Percentiles rank a stretch among this genome's conserved stretches.
These are phyloP conservation scores for Lordiphosa stackelbergi DNA, from an alignment of 1,140 invertebrate species.

Conservation along the genomic window DNA sequence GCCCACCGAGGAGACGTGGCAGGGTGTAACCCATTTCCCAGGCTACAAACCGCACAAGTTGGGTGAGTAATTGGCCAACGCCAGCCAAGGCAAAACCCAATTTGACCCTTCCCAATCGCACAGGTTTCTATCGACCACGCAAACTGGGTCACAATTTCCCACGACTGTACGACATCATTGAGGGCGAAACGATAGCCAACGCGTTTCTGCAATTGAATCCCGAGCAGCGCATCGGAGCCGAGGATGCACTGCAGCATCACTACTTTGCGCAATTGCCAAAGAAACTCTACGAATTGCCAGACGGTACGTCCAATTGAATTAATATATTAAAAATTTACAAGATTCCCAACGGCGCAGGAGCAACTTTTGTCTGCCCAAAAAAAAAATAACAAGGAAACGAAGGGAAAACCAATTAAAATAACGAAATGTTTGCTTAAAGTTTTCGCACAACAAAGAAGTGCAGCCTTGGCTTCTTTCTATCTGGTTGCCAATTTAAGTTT, in stretches of 20 bases:
- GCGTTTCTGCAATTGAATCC: conserved; percentile 93
- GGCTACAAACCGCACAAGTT: conserved; percentile 91
- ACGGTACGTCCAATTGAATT: conserved; percentile 80
- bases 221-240: conserved; percentile 89
- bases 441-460: conserved; percentile 14
- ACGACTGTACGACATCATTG: conserved; percentile 89
- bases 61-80: conserved; percentile 75
- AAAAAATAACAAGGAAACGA: too few relatives aligned
- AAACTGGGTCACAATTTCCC: conserved; percentile 92
- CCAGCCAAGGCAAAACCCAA: background rate
- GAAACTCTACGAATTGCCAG: conserved; percentile 92
- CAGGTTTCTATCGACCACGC: conserved; percentile 84
- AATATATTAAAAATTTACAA: conserved; percentile 58
- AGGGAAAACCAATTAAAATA: conserved; percentile 60
- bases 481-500: conserved; percentile 59
- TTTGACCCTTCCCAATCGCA: conserved; percentile 8
- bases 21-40: conserved; percentile 89
- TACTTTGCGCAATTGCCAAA: conserved; percentile 94
- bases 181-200: conserved; percentile 92
- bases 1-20: conserved; percentile 93
- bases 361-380: conserved; percentile 6
- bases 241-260: conserved; percentile 90
- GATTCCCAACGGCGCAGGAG: background rate
- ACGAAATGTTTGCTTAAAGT: conserved; percentile 47
- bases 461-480: conserved; percentile 1